Evolutionary conservation across 2,113 vertebrate genomes (phyloP).

Genomic region (Melanerpes formicivorus): DNA sequence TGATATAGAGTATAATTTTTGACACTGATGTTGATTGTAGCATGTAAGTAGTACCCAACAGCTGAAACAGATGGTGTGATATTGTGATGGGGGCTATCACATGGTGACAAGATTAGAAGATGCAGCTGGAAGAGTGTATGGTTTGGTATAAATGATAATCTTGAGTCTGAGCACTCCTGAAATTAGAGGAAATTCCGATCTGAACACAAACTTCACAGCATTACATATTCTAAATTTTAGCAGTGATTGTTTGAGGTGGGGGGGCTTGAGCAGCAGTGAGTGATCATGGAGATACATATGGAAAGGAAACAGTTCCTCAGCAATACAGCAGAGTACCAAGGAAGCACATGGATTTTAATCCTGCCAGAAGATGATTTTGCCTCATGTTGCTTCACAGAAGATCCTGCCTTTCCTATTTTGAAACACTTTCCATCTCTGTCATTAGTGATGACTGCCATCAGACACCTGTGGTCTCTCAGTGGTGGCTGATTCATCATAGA

Average conservation of each 20-base stretch:
- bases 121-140: neutral
- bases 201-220: neutral
- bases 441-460: neutral
- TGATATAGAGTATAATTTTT: constrained; percentile 14
- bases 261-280: neutral
- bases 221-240: neutral
- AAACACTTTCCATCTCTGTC: neutral
- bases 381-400: neutral
- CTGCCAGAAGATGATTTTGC: neutral
- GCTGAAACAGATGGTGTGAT: neutral
- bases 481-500: neutral
- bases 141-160: neutral
- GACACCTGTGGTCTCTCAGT: neutral
- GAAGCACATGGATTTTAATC: neutral
- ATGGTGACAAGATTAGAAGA: neutral
- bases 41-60: neutral
- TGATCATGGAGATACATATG: neutral
- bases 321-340: neutral
- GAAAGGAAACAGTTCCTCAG: neutral
- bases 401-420: neutral
- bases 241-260: neutral
- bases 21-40: constrained; percentile 6
- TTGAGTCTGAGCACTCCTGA: neutral
- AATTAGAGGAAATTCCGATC: neutral
- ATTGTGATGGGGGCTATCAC: neutral